Percentiles rank a stretch among this genome's conserved stretches.
These are phyloP conservation scores for Dendroctonus valens DNA, from an alignment of 1,140 invertebrate species.

Conservation along the genomic window DNA sequence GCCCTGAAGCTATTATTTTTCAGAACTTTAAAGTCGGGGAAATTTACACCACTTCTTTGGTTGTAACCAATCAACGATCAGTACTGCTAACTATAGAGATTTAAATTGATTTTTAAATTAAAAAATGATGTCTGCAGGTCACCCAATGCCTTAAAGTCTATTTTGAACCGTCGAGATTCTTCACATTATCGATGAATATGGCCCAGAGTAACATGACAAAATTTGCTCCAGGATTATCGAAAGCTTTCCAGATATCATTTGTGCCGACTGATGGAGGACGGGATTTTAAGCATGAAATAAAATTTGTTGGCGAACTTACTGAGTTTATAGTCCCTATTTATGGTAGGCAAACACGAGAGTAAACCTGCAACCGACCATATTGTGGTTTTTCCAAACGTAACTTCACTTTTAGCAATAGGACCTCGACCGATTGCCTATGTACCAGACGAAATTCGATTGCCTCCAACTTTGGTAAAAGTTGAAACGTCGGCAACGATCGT, in stretches of 20 bases:
- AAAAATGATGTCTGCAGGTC: not conserved
- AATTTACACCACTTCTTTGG: slow-evolving; percentile 44
- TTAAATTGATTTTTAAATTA: too few relatives aligned
- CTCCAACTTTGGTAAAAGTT: slow-evolving; percentile 50
- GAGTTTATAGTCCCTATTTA: slow-evolving; percentile 1
- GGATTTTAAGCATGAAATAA: slow-evolving; percentile 3
- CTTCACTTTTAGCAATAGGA: slow-evolving; percentile 48
- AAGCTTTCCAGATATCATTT: not conserved
- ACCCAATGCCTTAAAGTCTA: slow-evolving; percentile 5
- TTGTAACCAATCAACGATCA: slow-evolving; percentile 49
- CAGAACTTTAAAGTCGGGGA: slow-evolving; percentile 50
- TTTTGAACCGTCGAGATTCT: slow-evolving; percentile 10
- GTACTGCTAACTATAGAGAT: slow-evolving; percentile 37
- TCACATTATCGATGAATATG: not conserved
- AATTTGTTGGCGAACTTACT: not conserved
- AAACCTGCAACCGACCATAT: not conserved
- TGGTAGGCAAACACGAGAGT: not conserved
- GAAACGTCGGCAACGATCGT: slow-evolving; percentile 45
- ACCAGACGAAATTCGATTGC: slow-evolving; percentile 53
- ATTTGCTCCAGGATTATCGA: not conserved
- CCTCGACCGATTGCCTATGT: slow-evolving; percentile 52
- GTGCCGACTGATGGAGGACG: not conserved
- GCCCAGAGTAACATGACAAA: not conserved
- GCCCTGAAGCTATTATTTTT: slow-evolving; percentile 50
- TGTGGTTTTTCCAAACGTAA: not conserved